Evolutionary conservation across 2,113 vertebrate genomes (phyloP).

Genomic region (Laterallus jamaicensis): DNA sequence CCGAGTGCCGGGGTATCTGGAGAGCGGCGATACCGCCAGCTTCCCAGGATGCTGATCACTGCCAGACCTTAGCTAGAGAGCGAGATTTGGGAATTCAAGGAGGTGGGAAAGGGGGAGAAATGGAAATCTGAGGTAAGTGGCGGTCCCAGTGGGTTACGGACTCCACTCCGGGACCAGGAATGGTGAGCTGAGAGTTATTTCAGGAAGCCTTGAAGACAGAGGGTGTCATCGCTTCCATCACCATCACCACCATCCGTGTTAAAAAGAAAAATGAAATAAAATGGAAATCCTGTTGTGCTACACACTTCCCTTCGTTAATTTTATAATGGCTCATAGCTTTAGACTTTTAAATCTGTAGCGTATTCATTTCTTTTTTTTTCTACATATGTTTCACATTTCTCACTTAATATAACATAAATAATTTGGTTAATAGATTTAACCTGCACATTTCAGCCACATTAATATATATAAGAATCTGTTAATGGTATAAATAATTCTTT

Average conservation of each 20-base stretch:
- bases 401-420: constrained; percentile 86
- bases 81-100: not conserved
- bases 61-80: not conserved
- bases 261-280: not conserved
- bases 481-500: constrained; percentile 87
- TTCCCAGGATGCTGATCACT: not conserved
- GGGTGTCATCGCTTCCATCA: not conserved
- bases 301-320: constrained; percentile 66
- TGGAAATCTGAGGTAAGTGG: not conserved
- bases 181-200: not conserved
- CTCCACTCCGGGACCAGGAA: not conserved
- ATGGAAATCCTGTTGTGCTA: constrained; percentile 71
- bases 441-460: constrained; percentile 84
- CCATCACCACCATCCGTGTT: constrained; percentile 23
- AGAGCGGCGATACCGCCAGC: not conserved
- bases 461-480: constrained; percentile 86
- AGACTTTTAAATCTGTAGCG: constrained; percentile 79
- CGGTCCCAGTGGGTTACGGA: not conserved
- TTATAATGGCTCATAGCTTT: constrained; percentile 80
- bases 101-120: not conserved
- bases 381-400: constrained; percentile 82
- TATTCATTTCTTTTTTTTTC: constrained; percentile 69
- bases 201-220: not conserved
- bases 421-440: constrained; percentile 86
- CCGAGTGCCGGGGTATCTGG: not conserved